Evolutionary conservation across 2,888 invertebrate species (phyloP), one percentile per base, ranked within the genome.

Genomic region (Dynastes hyllus): DNA sequence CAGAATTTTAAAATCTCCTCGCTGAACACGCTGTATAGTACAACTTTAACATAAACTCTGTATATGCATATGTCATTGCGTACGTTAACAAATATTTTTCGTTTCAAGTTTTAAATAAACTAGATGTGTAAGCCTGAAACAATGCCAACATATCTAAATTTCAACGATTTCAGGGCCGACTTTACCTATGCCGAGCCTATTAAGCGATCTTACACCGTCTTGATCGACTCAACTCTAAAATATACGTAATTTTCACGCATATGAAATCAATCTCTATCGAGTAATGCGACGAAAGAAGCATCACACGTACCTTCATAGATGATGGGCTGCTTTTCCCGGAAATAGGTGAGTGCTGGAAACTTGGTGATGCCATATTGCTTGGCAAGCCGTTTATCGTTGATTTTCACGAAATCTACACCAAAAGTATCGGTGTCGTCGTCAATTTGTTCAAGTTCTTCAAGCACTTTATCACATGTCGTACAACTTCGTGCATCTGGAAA

Each of bases 321-420:
- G 89, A 97, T 97, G 88, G 98, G 97, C 91, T 97, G 96, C 90
- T 96, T 97, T 90, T 98, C 96, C 90, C 98, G 94, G 92, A 97
- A 98, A 90, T 98, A 98, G 86, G 97, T 97, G 90, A 98, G 95
- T 85, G 98, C 96, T 86, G 98, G 98, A 90, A 98, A 98, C 90
- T 93, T 97, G 90, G 95, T 96, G 90, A 98, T 96, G 90, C 98
- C 98, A 93, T 97, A 96, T 88, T 97, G 97, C 89, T 97, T 97
- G 84, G 98, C 98, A 88, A 97, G 92, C 92, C 97, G 93, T 92
- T 97, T 97, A 92, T 97, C 97, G 93, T 97, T 97, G 90, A 97
- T 96, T 91, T 97, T 97, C 86, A 97, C 97, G 91, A 97, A 96
- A 91, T 97, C 96, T 86, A 97, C 96, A 86, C 97, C 97, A 89